These are phyloP conservation scores for Nasonia giraulti DNA, from an alignment of 1,140 invertebrate species.

Conservation along the genomic window DNA sequence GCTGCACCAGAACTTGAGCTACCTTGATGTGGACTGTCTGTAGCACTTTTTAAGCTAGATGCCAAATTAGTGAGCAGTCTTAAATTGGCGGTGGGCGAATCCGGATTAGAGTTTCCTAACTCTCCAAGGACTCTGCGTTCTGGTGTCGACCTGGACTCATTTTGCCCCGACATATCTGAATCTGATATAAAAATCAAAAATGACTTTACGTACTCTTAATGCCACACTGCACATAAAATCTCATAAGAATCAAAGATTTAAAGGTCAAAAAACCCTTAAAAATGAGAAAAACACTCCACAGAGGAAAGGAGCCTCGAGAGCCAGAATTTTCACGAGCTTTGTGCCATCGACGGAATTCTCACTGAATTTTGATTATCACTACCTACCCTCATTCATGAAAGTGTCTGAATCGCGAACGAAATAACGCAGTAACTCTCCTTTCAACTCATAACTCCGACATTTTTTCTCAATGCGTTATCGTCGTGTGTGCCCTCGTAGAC, in stretches of 20 bases:
- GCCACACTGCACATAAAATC: background rate
- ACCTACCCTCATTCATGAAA: conserved; percentile 36
- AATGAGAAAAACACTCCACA: background rate
- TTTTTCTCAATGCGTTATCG: conserved; percentile 11
- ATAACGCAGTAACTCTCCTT: background rate
- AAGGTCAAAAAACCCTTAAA: no score
- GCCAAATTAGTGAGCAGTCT: conserved; percentile 77
- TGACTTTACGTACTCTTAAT: background rate
- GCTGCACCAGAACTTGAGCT: background rate
- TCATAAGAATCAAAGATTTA: background rate
- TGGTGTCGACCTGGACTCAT: conserved; percentile 66
- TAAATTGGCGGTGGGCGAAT: conserved; percentile 77
- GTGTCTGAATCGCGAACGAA: conserved; percentile 1
- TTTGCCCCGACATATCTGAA: conserved; percentile 46
- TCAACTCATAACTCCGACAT: conserved; percentile 34
- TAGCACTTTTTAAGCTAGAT: conserved; percentile 69
- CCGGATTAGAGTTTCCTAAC: conserved; percentile 71
- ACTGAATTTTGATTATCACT: background rate
- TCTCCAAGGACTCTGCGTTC: conserved; percentile 75
- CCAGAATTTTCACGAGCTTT: background rate
- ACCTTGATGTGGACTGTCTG: conserved; percentile 48
- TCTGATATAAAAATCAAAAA: background rate
- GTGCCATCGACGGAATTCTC: no score
- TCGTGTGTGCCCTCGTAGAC: conserved; percentile 20
- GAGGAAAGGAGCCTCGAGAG: background rate